Base-by-base conservation (phyloP, 2,113 vertebrate genomes). In the Otis tarda region DNA sequence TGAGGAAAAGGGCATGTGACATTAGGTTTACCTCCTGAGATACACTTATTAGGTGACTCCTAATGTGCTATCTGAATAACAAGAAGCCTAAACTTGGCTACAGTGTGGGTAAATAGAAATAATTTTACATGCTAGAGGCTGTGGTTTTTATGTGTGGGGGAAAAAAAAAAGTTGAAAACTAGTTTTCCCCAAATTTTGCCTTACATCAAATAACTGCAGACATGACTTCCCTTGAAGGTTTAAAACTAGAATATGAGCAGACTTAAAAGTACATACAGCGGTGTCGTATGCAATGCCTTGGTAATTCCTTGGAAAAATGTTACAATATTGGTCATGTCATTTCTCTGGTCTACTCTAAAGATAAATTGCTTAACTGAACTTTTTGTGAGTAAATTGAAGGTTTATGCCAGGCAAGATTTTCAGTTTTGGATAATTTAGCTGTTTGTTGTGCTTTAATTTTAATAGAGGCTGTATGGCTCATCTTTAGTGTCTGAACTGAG, bases 321-420 rank as follows among this genome's bases (percentile, higher is more conserved):
- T 50, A 9, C 63, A 52, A 37, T 67, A 25, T 37, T 78, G 79
- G 28, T 75, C 4, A 55, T 73, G 35, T 52, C 0, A 14, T 88
- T 95, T 77, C n/a, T 90, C 22, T 49, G n/a, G 25, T 57, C 33
- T 88, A 22, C 55, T 65, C 11, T 56, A 75, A 71, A 70, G 25
- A 59, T 19, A 84, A 70, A 31, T 64, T 82, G 45, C 39, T 93
- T 86, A 73, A 90, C 14, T 57, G 19, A 80, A 61, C 30, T 71
- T 11, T 68, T 65, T 49, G 20, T 80, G 12, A 88, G 28, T 83
- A n/a, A 23, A 65, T 30, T 43, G 65, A 89, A 91, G 45, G 49
- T 37, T 78, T 91, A 56, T 79, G 67, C 75, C 37, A 77, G 31
- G 41, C 41, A 37, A 33, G 47, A 69, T 86, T 85, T 93, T 89